phyloP scores from a whole-genome alignment of 2,113 vertebrate genomes.

The Larimichthys crocea region DNA sequence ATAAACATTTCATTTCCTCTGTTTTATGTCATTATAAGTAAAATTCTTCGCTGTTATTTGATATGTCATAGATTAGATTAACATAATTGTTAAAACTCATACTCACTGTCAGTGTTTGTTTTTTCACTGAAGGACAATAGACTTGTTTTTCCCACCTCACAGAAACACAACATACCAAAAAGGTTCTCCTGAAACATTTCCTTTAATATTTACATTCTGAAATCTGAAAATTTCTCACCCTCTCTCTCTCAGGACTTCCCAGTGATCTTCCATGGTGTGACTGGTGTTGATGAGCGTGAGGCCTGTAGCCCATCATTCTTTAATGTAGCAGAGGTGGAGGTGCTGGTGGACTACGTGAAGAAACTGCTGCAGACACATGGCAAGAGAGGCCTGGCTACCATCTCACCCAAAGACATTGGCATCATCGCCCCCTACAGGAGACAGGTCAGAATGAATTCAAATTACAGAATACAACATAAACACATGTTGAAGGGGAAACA shows the following conservation, averaged over 20 bases:
- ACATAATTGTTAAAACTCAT: no score
- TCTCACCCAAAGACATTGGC: slow-evolving; percentile 88
- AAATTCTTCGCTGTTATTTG: no score
- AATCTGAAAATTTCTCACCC: background rate
- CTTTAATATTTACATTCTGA: background rate
- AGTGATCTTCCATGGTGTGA: slow-evolving; percentile 92
- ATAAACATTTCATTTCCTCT: background rate
- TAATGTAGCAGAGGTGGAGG: slow-evolving; percentile 89
- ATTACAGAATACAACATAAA: background rate
- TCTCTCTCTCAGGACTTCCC: slow-evolving; percentile 87
- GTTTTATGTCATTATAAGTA: no score
- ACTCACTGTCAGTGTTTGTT: no score
- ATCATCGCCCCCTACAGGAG: slow-evolving; percentile 96
- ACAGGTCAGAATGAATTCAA: slow-evolving; percentile 84
- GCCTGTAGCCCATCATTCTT: slow-evolving; percentile 94
- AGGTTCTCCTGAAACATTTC: background rate
- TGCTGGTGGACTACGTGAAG: slow-evolving; percentile 87
- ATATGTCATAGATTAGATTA: no score
- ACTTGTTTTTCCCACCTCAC: background rate
- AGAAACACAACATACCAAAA: background rate
- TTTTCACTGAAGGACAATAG: no score
- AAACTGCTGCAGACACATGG: slow-evolving; percentile 85
- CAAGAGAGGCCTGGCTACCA: slow-evolving; percentile 79
- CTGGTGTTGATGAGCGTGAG: slow-evolving; percentile 87
- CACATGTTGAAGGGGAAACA: background rate